Percentiles rank a stretch among this genome's conserved stretches.
Conservation (phyloP, 2,113 vertebrate species). For the Rhadina sibilatrix region DNA sequence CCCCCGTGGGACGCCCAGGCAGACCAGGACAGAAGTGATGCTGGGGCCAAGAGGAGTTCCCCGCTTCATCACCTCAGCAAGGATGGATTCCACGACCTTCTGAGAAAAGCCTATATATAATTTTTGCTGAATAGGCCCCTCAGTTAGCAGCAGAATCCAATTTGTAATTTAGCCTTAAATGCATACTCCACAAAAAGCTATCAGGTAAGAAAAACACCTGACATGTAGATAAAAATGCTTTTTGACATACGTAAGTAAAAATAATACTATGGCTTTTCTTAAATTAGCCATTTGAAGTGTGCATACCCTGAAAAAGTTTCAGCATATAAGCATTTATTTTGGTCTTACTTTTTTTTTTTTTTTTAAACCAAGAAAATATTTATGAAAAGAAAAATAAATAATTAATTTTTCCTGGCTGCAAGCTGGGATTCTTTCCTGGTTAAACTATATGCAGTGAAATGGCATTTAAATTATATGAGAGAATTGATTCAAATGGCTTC, state of each 20-base stretch:
- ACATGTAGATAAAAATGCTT: slow-evolving; percentile 67
- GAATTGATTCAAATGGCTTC: slow-evolving; percentile 79
- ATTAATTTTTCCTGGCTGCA: slow-evolving; percentile 67
- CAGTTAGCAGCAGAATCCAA: slow-evolving; percentile 73
- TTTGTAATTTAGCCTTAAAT: slow-evolving; percentile 75
- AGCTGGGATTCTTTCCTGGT: slow-evolving; percentile 66
- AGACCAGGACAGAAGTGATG: neutral
- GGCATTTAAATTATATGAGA: slow-evolving; percentile 77
- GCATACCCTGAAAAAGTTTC: slow-evolving; percentile 4
- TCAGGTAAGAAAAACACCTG: slow-evolving; percentile 55
- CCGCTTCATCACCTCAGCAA: neutral
- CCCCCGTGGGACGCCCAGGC: neutral
- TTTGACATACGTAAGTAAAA: slow-evolving; percentile 74
- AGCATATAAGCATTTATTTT: slow-evolving; percentile 31
- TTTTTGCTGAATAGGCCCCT: slow-evolving; percentile 67
- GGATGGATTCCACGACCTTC: slow-evolving; percentile 52
- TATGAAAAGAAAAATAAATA: slow-evolving; percentile 77
- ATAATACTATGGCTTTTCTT: slow-evolving; percentile 68
- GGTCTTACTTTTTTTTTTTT: neutral
- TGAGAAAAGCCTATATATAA: slow-evolving; percentile 44
- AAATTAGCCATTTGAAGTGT: slow-evolving; percentile 50
- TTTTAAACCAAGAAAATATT: slow-evolving; percentile 49
- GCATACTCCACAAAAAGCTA: slow-evolving; percentile 63
- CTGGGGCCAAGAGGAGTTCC: slow-evolving; percentile 44
- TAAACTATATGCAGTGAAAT: slow-evolving; percentile 70